A percentile compares a stretch with the other conserved stretches of the same genome.
These are phyloP conservation scores for Crotalus tigris DNA, from an alignment of 2,113 vertebrate species.

Conservation along the genomic window DNA sequence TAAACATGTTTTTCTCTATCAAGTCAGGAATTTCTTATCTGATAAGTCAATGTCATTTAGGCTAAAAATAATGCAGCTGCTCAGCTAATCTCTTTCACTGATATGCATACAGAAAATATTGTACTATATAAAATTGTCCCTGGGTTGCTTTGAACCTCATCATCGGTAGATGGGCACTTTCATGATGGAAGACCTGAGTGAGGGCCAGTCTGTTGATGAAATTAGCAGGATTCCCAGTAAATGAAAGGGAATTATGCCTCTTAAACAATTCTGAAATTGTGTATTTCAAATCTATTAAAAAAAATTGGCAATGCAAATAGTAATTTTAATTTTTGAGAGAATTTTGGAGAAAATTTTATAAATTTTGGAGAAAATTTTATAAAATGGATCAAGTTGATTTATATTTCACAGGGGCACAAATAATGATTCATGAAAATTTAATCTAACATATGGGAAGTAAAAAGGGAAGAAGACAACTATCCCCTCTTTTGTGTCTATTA, in stretches of 20 bases:
- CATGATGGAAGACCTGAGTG: background rate
- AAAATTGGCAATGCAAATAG: background rate
- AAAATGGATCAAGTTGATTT: too few relatives aligned
- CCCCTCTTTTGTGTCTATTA: too few relatives aligned
- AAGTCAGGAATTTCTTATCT: background rate
- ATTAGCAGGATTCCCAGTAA: background rate
- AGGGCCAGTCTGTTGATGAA: background rate
- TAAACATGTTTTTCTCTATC: background rate
- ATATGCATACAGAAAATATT: background rate
- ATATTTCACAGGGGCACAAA: too few relatives aligned
- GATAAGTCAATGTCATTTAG: background rate
- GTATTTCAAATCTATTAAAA: background rate
- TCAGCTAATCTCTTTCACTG: background rate
- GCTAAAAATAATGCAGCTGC: background rate
- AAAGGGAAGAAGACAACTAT: too few relatives aligned
- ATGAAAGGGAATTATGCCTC: background rate
- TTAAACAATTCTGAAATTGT: background rate
- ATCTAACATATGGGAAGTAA: too few relatives aligned
- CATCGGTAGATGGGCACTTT: background rate
- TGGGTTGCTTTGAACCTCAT: background rate
- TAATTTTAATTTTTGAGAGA: background rate
- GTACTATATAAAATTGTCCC: background rate
- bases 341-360: too few relatives aligned
- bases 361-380: too few relatives aligned
- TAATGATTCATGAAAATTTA: too few relatives aligned